phyloP scores from a whole-genome alignment of 2,888 invertebrate species.

The Nymphalis polychloros region DNA sequence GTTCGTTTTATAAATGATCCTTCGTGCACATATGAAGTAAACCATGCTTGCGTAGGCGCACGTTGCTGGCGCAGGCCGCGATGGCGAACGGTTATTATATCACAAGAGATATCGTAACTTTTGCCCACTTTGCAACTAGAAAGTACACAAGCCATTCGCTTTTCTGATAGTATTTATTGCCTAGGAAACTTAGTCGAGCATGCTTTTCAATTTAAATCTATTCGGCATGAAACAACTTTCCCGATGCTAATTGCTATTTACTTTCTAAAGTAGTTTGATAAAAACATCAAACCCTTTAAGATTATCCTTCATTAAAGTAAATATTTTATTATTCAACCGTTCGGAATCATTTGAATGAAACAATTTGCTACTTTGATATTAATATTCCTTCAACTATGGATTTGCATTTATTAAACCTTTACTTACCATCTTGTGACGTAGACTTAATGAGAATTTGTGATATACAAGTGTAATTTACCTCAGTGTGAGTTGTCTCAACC shows the following conservation, averaged over 20 bases:
- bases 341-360: background rate
- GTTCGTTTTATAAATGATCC: background rate
- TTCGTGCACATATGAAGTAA: conserved; percentile 14
- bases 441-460: conserved; percentile 76
- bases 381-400: conserved; percentile 18
- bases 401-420: conserved; percentile 28
- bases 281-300: conserved; percentile 24
- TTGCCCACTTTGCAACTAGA: conserved; percentile 71
- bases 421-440: conserved; percentile 31
- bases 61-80: conserved; percentile 14
- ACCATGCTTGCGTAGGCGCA: conserved; percentile 28
- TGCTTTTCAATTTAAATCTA: conserved; percentile 45
- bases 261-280: conserved; percentile 42
- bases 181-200: conserved; percentile 48
- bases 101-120: conserved; percentile 73
- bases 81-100: conserved; percentile 56
- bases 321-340: background rate
- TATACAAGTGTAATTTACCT: conserved; percentile 68
- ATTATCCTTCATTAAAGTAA: conserved; percentile 16
- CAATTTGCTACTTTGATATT: background rate
- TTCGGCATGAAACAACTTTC: conserved; percentile 44
- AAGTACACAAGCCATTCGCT: conserved; percentile 69
- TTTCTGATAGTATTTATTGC: conserved; percentile 69
- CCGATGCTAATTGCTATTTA: conserved; percentile 42
- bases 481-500: conserved; percentile 78